phyloP scores from a whole-genome alignment of 2,113 vertebrate genomes.

The Ardeotis arabs region DNA sequence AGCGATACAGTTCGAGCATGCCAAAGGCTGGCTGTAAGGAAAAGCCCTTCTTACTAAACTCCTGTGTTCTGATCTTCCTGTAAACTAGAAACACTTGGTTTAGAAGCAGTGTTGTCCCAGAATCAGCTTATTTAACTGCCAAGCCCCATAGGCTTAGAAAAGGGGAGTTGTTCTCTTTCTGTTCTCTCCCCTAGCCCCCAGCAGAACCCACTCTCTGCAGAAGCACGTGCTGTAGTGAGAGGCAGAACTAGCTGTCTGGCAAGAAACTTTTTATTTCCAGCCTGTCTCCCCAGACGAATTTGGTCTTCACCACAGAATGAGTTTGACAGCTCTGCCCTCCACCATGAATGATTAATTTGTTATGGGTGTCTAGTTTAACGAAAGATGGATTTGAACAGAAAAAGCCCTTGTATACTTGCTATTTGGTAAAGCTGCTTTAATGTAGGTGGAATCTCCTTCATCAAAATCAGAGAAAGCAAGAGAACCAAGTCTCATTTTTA shows the following conservation, averaged over 20 bases:
- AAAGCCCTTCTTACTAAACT: not conserved
- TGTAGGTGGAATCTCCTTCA: conserved; percentile 29
- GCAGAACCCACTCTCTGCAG: not conserved
- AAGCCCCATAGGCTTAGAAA: not conserved
- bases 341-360: conserved; percentile 67
- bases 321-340: conserved; percentile 57
- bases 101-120: not conserved
- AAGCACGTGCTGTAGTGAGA: not conserved
- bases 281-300: conserved; percentile 26
- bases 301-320: conserved; percentile 61
- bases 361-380: conserved; percentile 61
- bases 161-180: not conserved
- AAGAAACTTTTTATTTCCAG: conserved; percentile 58
- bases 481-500: conserved; percentile 30
- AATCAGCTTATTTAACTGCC: not conserved
- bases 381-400: conserved; percentile 60
- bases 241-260: conserved; percentile 14
- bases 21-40: not conserved
- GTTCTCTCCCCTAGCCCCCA: not conserved
- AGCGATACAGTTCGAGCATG: not conserved
- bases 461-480: conserved; percentile 12
- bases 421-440: conserved; percentile 51
- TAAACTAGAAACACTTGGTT: conserved; percentile 22
- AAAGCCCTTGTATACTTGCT: conserved; percentile 29
- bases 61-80: not conserved